A percentile compares a stretch with the other conserved stretches of the same genome.
These are phyloP conservation scores for Lordiphosa clarofinis DNA, from an alignment of 1,140 invertebrate species.

Conservation along the genomic window DNA sequence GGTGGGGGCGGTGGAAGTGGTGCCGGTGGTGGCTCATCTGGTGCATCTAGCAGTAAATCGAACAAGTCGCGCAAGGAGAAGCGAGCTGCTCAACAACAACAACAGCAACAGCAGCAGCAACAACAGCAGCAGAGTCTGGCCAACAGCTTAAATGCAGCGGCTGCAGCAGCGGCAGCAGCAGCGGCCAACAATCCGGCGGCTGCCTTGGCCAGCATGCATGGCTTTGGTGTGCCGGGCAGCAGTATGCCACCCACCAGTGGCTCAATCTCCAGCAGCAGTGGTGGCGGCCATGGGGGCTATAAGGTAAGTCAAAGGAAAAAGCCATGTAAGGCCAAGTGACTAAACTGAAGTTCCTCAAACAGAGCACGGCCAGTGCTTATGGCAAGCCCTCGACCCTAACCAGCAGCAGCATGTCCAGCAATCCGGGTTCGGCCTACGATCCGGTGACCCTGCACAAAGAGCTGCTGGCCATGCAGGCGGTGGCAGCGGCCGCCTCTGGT, in stretches of 20 bases:
- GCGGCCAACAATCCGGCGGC: slow-evolving; percentile 72
- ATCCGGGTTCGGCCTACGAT: slow-evolving; percentile 73
- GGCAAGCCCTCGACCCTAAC: slow-evolving; percentile 69
- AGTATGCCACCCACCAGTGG: slow-evolving; percentile 56
- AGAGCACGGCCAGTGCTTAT: slow-evolving; percentile 71
- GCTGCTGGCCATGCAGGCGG: slow-evolving; percentile 77
- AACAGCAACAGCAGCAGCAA: slow-evolving; percentile 63
- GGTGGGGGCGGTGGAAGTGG: slow-evolving; percentile 67
- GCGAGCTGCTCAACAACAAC: slow-evolving; percentile 62
- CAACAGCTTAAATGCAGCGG: slow-evolving; percentile 78
- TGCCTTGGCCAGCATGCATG: slow-evolving; percentile 68
- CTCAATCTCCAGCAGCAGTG: slow-evolving; percentile 59
- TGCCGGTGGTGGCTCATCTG: slow-evolving; percentile 27
- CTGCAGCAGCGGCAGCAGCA: slow-evolving; percentile 76
- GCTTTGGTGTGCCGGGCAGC: slow-evolving; percentile 64
- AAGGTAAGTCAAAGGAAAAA: slow-evolving; percentile 46
- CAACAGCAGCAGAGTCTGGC: slow-evolving; percentile 72
- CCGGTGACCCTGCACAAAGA: slow-evolving; percentile 78
- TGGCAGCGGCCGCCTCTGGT: slow-evolving; percentile 66
- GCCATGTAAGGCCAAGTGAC: neutral
- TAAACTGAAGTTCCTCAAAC: neutral
- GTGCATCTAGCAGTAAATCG: slow-evolving; percentile 64
- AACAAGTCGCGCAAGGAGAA: slow-evolving; percentile 77
- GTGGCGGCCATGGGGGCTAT: slow-evolving; percentile 56
- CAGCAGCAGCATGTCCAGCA: slow-evolving; percentile 58